Base-by-base conservation (phyloP, 2,113 vertebrate genomes). In the Scomber scombrus region DNA sequence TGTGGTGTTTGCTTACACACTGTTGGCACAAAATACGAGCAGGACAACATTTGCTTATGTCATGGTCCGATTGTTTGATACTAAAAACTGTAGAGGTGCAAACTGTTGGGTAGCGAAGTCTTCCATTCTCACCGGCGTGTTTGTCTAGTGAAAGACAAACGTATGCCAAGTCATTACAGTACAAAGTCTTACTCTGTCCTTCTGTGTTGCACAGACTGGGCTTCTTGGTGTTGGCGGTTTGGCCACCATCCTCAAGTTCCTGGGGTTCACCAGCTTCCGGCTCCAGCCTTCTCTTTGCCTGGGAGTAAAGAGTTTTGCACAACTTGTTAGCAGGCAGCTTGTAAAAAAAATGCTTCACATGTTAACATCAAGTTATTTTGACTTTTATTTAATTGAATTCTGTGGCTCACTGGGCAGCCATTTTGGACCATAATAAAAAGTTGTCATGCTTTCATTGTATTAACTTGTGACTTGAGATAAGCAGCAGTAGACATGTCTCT, bases 201-300 rank as follows among this genome's bases (percentile, higher is more conserved):
- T 92, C 84, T 14, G 94, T 89, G 21, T 54, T 14, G 13, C 23
- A 14, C 8, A 12, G 26, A 15, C 67, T 49, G 58, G 92, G 93
- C 85, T 95, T 96, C 89, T 95, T 96, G 75, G 95, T 94, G 83
- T 96, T 95, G 56, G 95, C 91, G 14, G 95, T 94, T 85, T 94
- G 95, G 13, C 95, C 85, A 85, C 94, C 96, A 95, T 97, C 95
- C 95, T 93, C 81, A 94, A 92, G 86, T 31, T 96, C 96, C 84
- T 96, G 95, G 47, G 95, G 95, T 57, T 96, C 95, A 12, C 92
- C 85, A 83, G 94, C 93, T 81, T 97, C 97, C 52, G 97, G 93
- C 88, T 98, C 97, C 94, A 99, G 94, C 77, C 96, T 96, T 91
- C 95, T 92, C 82, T 97, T 97, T 68, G 95, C 95, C 96, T 97